Percentiles rank a stretch among this genome's conserved stretches.
phyloP scores from a whole-genome alignment of 2,797 vertebrate genomes.

The Clamator glandarius region DNA sequence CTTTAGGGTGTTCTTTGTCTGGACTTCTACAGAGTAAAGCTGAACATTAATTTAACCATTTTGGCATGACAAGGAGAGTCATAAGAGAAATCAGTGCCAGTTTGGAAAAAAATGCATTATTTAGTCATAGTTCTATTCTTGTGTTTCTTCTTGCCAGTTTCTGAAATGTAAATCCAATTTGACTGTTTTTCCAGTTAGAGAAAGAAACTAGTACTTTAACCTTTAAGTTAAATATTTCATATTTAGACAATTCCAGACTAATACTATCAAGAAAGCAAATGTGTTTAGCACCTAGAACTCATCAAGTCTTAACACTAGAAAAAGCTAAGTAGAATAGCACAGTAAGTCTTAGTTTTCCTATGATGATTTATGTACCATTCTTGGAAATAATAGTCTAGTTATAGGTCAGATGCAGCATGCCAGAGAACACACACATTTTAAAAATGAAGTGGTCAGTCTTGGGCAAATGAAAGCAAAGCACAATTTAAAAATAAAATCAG shows the following conservation, averaged over 20 bases:
- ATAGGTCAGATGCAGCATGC: neutral
- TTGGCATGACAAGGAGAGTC: neutral
- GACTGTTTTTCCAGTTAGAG: neutral
- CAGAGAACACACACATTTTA: neutral
- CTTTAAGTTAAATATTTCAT: neutral
- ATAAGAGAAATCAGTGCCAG: neutral
- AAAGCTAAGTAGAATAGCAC: neutral
- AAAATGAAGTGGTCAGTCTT: neutral
- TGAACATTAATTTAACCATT: constrained; percentile 25
- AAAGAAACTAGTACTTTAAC: neutral
- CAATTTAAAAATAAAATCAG: neutral
- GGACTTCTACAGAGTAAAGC: constrained; percentile 12
- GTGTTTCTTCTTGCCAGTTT: neutral
- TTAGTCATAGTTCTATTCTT: neutral
- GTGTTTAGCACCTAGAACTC: neutral
- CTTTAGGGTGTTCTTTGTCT: neutral
- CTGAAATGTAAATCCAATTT: constrained; percentile 8
- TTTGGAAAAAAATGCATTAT: neutral
- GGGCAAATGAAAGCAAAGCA: neutral
- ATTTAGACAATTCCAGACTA: neutral
- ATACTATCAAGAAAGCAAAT: neutral
- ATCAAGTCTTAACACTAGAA: neutral
- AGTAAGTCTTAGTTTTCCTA: neutral
- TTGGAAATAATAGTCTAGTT: neutral
- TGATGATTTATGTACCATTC: neutral